Evolutionary conservation across 2,797 vertebrate genomes (phyloP).

Genomic region (Chromis chromis): DNA sequence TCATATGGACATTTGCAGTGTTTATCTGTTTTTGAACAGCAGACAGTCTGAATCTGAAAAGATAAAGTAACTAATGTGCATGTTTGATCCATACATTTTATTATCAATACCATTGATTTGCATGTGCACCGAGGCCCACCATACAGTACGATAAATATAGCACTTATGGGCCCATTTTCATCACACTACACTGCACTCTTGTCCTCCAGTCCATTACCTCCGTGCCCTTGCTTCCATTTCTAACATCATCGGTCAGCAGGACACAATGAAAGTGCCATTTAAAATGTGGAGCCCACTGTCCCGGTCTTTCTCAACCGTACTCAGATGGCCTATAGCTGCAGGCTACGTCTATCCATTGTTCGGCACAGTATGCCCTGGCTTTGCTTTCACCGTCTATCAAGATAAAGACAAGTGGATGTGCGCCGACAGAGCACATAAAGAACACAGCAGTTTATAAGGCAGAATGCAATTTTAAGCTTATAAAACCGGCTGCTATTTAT

Average conservation of each 20-base stretch:
- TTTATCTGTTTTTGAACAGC: neutral
- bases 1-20: too few species aligned
- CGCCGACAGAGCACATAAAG: slow-evolving; percentile 14
- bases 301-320: slow-evolving; percentile 42
- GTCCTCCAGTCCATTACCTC: slow-evolving; percentile 42
- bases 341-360: slow-evolving; percentile 60
- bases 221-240: slow-evolving; percentile 41
- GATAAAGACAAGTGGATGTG: slow-evolving; percentile 24
- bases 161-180: slow-evolving; percentile 39
- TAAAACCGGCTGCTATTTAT: neutral
- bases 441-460: neutral
- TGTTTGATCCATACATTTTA: neutral
- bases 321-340: slow-evolving; percentile 74
- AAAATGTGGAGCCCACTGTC: slow-evolving; percentile 65
- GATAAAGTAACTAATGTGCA: neutral
- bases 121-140: neutral
- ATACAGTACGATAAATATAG: slow-evolving; percentile 20
- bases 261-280: slow-evolving; percentile 65
- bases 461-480: neutral
- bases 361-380: slow-evolving; percentile 14
- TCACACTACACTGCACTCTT: slow-evolving; percentile 35
- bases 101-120: neutral
- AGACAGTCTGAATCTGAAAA: too few species aligned
- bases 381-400: slow-evolving; percentile 41
- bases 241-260: slow-evolving; percentile 54